phyloP scores from a whole-genome alignment of 2,797 vertebrate species.

The Sebastes wilsoni region DNA sequence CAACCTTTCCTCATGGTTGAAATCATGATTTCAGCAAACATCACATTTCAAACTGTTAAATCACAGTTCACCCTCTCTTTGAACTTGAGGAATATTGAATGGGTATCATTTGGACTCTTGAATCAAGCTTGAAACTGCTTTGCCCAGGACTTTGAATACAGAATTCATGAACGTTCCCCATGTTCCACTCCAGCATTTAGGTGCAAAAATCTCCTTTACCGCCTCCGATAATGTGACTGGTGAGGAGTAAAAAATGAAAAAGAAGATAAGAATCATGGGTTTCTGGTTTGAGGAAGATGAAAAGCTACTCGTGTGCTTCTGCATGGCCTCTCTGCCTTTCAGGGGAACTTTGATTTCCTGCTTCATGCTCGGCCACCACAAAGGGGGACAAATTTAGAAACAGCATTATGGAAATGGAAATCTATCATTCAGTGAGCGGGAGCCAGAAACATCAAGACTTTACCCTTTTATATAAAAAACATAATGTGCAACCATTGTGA shows the following conservation, averaged over 20 bases:
- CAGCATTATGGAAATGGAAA: conserved; percentile 28
- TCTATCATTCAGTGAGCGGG: not conserved
- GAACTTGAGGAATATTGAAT: not conserved
- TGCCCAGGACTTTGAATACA: not conserved
- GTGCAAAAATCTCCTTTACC: not conserved
- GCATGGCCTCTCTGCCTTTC: not conserved
- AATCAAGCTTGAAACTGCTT: too few species aligned
- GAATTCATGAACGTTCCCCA: not conserved
- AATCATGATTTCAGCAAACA: not conserved
- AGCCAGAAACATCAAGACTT: not conserved
- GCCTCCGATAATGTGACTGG: not conserved
- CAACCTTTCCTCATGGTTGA: not conserved
- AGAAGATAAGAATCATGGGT: not conserved
- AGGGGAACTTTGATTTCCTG: conserved; percentile 8
- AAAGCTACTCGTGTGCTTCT: not conserved
- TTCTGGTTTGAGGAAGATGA: not conserved
- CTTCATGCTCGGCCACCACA: not conserved
- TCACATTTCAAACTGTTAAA: not conserved
- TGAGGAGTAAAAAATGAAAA: not conserved
- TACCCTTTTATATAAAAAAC: not conserved
- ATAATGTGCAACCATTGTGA: not conserved
- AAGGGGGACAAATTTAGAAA: conserved; percentile 14
- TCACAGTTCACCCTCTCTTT: not conserved
- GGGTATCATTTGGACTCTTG: not conserved
- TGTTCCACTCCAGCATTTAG: not conserved